Percentiles rank a stretch among this genome's conserved stretches.
phyloP scores from a whole-genome alignment of 2,888 invertebrate genomes.

The Philereme vetulata region DNA sequence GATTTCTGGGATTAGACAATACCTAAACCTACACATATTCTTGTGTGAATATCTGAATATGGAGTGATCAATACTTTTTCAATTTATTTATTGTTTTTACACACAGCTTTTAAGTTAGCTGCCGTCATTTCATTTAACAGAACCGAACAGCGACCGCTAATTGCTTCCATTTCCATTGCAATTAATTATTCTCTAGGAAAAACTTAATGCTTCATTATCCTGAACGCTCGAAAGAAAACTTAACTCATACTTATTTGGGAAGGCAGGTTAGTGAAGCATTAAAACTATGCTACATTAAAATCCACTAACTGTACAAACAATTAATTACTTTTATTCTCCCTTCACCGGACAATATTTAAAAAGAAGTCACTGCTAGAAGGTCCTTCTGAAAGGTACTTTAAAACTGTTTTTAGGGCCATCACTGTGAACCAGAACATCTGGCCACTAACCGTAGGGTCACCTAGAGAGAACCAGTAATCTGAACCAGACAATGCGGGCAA shows the following conservation, averaged over 20 bases:
- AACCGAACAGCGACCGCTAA: slow-evolving; percentile 23
- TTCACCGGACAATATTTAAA: slow-evolving; percentile 28
- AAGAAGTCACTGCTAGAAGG: too few relatives aligned
- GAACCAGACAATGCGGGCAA: too few relatives aligned
- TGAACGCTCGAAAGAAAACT: slow-evolving; percentile 10
- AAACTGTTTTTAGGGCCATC: too few relatives aligned
- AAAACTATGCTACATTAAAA: slow-evolving; percentile 36
- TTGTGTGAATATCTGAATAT: too few relatives aligned
- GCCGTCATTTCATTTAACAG: neutral
- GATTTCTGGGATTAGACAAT: neutral
- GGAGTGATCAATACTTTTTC: too few relatives aligned
- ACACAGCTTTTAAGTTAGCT: neutral
- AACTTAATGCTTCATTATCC: slow-evolving; percentile 29
- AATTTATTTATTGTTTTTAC: neutral
- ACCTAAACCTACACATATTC: too few relatives aligned
- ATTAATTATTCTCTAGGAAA: slow-evolving; percentile 18
- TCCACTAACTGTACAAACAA: slow-evolving; percentile 44
- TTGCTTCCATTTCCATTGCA: slow-evolving; percentile 18
- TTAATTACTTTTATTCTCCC: slow-evolving; percentile 24
- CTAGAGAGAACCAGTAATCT: too few relatives aligned
- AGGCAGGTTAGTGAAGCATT: slow-evolving; percentile 24
- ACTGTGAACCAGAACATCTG: too few relatives aligned
- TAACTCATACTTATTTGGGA: slow-evolving; percentile 3
- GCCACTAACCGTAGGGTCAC: too few relatives aligned
- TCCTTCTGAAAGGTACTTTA: too few relatives aligned